Evolutionary conservation across 2,888 invertebrate species (phyloP).

Genomic region (Craniophora ligustri): DNA sequence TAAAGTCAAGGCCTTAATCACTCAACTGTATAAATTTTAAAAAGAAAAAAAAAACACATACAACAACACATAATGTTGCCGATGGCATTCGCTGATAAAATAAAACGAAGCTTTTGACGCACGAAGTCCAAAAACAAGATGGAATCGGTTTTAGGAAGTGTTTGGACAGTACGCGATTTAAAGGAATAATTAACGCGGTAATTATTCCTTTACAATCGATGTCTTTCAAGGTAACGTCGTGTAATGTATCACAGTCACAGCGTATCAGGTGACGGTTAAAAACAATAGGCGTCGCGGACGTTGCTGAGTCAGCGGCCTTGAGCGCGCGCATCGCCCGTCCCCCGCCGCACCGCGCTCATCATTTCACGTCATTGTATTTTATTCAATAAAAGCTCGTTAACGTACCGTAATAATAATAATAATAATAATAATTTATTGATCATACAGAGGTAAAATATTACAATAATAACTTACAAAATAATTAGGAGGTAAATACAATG

Average conservation of each 20-base stretch:
- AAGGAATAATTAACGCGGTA: not conserved
- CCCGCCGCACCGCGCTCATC: conserved; percentile 41
- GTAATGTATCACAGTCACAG: conserved; percentile 31
- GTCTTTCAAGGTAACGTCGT: conserved; percentile 31
- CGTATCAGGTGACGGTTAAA: conserved; percentile 42
- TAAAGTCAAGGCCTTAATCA: not conserved
- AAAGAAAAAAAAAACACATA: too few species aligned
- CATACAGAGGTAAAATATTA: too few species aligned
- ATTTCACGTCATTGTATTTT: conserved; percentile 56
- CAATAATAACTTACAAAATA: too few species aligned
- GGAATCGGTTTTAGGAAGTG: not conserved
- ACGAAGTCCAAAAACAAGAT: not conserved
- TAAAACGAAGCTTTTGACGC: not conserved
- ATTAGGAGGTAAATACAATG: too few species aligned
- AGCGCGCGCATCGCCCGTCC: conserved; percentile 16
- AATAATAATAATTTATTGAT: too few species aligned
- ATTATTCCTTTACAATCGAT: conserved; percentile 2
- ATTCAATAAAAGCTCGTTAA: conserved; percentile 57
- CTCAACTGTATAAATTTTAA: not conserved
- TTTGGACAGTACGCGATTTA: not conserved
- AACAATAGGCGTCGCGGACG: conserved; percentile 49
- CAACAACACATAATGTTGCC: too few species aligned
- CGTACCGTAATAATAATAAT: too few species aligned
- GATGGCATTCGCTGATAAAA: too few species aligned
- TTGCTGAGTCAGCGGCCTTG: conserved; percentile 60